These are phyloP conservation scores for Podarcis muralis DNA, from an alignment of 2,113 vertebrate genomes.

Conservation along the genomic window DNA sequence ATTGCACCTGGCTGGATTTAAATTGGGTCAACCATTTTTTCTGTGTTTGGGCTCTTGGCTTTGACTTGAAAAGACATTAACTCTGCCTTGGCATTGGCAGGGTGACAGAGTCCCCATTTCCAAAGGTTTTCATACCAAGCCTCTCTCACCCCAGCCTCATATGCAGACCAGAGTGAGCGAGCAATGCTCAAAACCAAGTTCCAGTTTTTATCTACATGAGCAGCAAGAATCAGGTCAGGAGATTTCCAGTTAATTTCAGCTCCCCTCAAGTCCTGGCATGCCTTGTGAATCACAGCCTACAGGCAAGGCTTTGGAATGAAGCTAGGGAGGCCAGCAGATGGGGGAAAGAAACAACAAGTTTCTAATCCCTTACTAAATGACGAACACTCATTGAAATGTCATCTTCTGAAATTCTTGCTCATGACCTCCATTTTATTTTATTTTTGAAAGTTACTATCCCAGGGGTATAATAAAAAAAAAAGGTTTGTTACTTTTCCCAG, in stretches of 20 bases:
- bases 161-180: neutral
- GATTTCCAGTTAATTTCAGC: constrained; percentile 8
- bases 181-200: neutral
- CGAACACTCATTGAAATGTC: neutral
- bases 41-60: neutral
- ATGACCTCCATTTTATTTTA: neutral
- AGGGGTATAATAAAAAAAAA: neutral
- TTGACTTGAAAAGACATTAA: neutral
- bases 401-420: neutral
- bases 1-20: neutral
- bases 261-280: neutral
- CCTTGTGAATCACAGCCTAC: neutral
- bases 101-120: neutral
- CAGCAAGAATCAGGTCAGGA: neutral
- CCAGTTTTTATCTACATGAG: neutral
- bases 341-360: no score
- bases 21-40: neutral
- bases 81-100: neutral
- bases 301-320: neutral
- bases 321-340: neutral
- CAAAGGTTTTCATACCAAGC: neutral
- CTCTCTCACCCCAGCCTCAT: neutral
- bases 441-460: neutral
- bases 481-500: neutral
- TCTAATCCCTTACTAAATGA: no score